Evolutionary conservation across 2,888 invertebrate genomes (phyloP), one percentile per base, ranked within the genome.

Genomic region (Phaonia tiefii): DNA sequence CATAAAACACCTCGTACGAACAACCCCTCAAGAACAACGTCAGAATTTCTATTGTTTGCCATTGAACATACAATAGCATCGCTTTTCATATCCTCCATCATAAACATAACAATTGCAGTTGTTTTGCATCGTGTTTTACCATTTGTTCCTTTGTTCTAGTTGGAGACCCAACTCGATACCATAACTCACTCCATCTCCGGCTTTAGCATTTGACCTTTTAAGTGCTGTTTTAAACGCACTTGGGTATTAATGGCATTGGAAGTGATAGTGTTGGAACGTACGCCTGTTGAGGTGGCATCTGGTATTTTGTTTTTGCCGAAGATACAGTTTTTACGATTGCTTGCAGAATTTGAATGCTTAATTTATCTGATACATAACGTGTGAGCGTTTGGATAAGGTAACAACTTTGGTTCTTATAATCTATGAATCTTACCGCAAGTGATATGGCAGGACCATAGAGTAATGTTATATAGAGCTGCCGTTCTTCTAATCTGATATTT

Each of bases 211-310:
- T 25, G 51, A 74, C 74, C 78, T 74, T 79, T 69, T 39, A 49
- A 71, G 65, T 75, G 49, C 49, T 75, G 70, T 65, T 66, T 70
- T 71, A 75, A 79, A 75, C 42, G 70, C 70, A 75, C 70, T 79
- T 79, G 56, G 75, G 66, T 49, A 15, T 46, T 69, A 26, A 3
- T 39, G 17, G 42, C 8, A 31, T 39, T 42, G 13, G 4, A 63
- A 37, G 20, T 20, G 56, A n/a, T n/a, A n/a, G n/a, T n/a, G n/a
- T n/a, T n/a, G n/a, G n/a, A n/a, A n/a, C n/a, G 11, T 4, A 15
- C 17, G 3, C 17, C 22, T 22, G 56, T 56, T 22, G 20, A 67
- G 74, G 69, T 54, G 37, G 46, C 58, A 75, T 79, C 70, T 71
- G 70, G 65, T 70, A 70, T 65, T 54, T 74, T 75, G 74, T 66